Base-by-base conservation (phyloP, 2,888 invertebrate genomes). In the Aleiodes alternator region DNA sequence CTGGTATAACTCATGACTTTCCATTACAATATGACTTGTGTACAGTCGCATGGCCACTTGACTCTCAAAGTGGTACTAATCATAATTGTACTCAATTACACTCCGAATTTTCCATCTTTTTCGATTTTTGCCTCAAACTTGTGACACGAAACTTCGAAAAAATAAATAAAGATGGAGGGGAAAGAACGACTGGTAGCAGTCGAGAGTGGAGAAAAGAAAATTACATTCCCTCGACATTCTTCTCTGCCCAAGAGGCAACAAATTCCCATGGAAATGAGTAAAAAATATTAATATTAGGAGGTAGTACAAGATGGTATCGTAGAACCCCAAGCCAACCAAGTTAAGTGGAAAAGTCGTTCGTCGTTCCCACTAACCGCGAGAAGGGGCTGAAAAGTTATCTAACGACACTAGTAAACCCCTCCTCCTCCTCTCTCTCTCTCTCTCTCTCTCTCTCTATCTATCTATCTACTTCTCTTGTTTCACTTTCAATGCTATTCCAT, bases 211-310 rank as follows among this genome's bases (percentile, higher is more conserved):
- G 69, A 61, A 53, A 43, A 68, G 23, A 66, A 16, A 69, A 23
- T 23, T 51, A 16, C 34, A 34, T 34, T 48, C 16, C 8, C 9
- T 11, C 3, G 11, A 48, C 64, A 64, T 64, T 64, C 14, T 23
- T 48, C 23, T 23, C 23, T 23, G 68, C 51, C 69, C 53, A 14
- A 69, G 72, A 69, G 51, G 29, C 56, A 69, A 59, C 61, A 51
- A 76, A 38, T 43, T 29, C 16, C 16, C 9, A 29, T 14, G 61
- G 68, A 72, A 72, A 76, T 76, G 73, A 76, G 73, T n/a, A n/a
- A 64, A 73, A 76, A 73, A 76, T 76, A 76, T 76, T 73, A 73
- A 64, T 50, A 69, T 69, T 69, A 73, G 48, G 56, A 48, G 68
- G 64, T 43, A 48, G 48, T 43, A 48, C 14, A 48, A 48, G 55